A percentile compares a stretch with the other conserved stretches of the same genome.
These are phyloP conservation scores for Anguilla marmorata DNA, from an alignment of 2,797 vertebrate species.

Conservation along the genomic window DNA sequence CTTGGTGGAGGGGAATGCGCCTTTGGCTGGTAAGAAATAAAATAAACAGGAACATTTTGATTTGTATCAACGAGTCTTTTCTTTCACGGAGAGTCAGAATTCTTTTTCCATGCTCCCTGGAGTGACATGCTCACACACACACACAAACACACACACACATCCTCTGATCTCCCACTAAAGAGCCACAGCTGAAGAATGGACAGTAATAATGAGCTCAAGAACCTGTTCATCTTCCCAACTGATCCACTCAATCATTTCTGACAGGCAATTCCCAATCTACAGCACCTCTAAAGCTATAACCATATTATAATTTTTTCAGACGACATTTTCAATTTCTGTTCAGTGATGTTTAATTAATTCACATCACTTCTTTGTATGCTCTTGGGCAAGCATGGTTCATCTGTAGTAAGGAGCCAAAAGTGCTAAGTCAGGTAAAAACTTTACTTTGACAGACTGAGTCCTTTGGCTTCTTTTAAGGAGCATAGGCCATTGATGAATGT, in stretches of 20 bases:
- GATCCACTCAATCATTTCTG: neutral
- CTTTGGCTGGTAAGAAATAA: neutral
- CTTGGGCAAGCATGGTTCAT: neutral
- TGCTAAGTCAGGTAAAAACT: neutral
- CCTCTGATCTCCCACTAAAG: neutral
- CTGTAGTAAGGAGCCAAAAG: neutral
- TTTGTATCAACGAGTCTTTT: conserved; percentile 14
- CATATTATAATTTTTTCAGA: neutral
- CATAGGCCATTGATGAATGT: neutral
- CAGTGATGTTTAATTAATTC: neutral
- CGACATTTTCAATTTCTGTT: neutral
- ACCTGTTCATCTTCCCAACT: neutral
- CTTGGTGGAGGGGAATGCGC: neutral
- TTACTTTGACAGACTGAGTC: neutral
- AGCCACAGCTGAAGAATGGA: neutral
- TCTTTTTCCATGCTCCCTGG: neutral
- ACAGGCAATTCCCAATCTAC: neutral
- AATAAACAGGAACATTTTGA: conserved; percentile 10
- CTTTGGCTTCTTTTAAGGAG: neutral
- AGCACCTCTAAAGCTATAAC: neutral
- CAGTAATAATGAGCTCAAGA: neutral
- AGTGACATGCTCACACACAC: conserved; percentile 10
- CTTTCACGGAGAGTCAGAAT: neutral
- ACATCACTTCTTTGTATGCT: neutral
- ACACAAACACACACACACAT: neutral